Base-by-base conservation (phyloP, 2,113 vertebrate species). In the Todiramphus saurophagus region DNA sequence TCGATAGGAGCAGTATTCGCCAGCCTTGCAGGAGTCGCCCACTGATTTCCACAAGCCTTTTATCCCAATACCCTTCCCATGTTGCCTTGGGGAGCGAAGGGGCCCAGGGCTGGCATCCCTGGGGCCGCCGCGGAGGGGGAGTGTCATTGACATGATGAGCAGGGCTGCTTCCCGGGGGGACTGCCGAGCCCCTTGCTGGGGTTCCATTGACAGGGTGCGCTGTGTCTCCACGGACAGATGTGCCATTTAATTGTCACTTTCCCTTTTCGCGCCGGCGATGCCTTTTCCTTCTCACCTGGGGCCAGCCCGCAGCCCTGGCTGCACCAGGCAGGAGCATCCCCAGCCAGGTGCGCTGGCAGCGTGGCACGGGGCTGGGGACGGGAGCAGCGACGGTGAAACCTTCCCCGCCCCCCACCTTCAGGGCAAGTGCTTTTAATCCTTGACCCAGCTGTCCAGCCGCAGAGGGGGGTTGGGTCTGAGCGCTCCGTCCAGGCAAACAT, bases 401-500 rank as follows among this genome's bases (percentile, higher is more conserved):
- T 1, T 33, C 37, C 11, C 50, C 50, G 24, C 48, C 24, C 24
- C 50, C 24, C 24, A 24, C 24, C 30, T 46, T 16, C 27, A 20
- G 18, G 37, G 11, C 55, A 58, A 75, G 43, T 5, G 59, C 44
- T 33, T 50, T 55, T 14, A 59, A 55, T 50, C 58, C 53, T 69
- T 76, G 78, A 20, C 44, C 24, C 1, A 1, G 9, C 19, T 24
- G 10, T 11, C 27, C 5, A 44, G 90, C 77, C 14, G 10, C 1
- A 10, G 55, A 3, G 14, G n/a, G 31, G 11, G 63, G 30, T 67
- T 89, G 91, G 91, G 31, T 75, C 77, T 27, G 59, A 74, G 87
- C 20, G 15, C 91, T 95, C 66, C 14, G 15, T 93, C 58, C 94
- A 83, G 93, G 84, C 91, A 48, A 97, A 97, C 94, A 97, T 96